A percentile compares a stretch with the other conserved stretches of the same genome.
These are phyloP conservation scores for Lingula anatina DNA, from an alignment of 2,888 invertebrate genomes.

Conservation along the genomic window DNA sequence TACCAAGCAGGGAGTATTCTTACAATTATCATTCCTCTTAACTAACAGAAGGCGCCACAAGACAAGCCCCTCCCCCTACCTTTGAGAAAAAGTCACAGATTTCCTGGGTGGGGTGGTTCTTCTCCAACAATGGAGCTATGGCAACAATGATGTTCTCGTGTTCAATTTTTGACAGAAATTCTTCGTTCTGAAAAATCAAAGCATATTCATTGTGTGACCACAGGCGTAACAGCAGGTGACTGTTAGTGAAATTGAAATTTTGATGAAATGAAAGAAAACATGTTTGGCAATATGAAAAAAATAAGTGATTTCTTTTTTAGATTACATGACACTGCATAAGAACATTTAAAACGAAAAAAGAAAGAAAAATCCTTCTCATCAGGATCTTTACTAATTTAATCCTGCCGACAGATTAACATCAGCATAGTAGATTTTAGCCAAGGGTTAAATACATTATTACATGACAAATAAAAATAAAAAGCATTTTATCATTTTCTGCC, in stretches of 20 bases:
- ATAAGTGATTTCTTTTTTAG: too few species aligned
- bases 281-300: not conserved
- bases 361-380: not conserved
- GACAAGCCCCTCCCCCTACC: too few species aligned
- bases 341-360: constrained; percentile 1
- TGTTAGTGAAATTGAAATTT: not conserved
- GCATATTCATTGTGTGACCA: not conserved
- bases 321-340: not conserved
- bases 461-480: too few species aligned
- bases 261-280: not conserved
- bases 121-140: constrained; percentile 66
- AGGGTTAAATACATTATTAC: too few species aligned
- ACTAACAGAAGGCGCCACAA: too few species aligned
- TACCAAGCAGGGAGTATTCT: too few species aligned
- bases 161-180: constrained; percentile 45
- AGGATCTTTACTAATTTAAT: not conserved
- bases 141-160: constrained; percentile 54
- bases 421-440: too few species aligned
- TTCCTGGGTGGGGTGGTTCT: constrained; percentile 60
- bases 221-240: not conserved
- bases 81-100: constrained; percentile 60
- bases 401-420: too few species aligned
- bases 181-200: constrained; percentile 36
- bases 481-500: too few species aligned
- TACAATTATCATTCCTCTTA: too few species aligned